Base-by-base conservation (phyloP, 2,113 vertebrate genomes). In the Brachyistius frenatus region DNA sequence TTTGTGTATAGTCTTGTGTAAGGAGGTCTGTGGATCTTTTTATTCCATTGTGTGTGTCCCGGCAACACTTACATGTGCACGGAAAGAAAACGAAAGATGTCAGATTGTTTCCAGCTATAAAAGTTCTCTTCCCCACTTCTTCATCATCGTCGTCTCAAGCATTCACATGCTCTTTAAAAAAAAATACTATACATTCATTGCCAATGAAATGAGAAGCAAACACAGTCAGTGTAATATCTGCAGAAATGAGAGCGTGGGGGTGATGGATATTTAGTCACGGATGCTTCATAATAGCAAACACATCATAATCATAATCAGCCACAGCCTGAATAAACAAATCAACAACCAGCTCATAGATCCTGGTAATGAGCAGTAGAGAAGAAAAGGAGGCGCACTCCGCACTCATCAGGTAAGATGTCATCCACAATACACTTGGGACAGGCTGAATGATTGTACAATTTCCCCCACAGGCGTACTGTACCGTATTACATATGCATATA, bases 401-500 rank as follows among this genome's bases (percentile, higher is more conserved):
- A 77, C 41, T 82, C 63, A 69, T 82, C 61, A 90, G 66, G 73
- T 67, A 4, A 58, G 68, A 66, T 66, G 80, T 83, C 76, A 74
- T n/a, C 30, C 33, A 71, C 71, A 75, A 66, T 73, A 71, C 62
- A 87, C 80, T 80, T 16, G 71, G 57, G 80, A 80, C 65, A 66
- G 63, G 56, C 66, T 85, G 89, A 91, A 67, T 83, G 68, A 90
- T 87, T 83, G 78, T 78, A 83, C 61, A 88, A 83, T 87, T 78
- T 66, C 47, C 39, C 80, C 70, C 71, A 15, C 36, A 61, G 81
- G 79, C 44, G 14, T 58, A 47, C 62, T 78, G 55, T 64, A 86
- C 76, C 71, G 84, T 76, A 77, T 93, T 90, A 90, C 85, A 91
- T 91, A 93, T 90, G 63, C 37, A 77, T 83, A 49, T 73, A 78